Evolutionary conservation across 2,888 invertebrate genomes (phyloP), one percentile per base, ranked within the genome.

Genomic region (Polia nebulosa): DNA sequence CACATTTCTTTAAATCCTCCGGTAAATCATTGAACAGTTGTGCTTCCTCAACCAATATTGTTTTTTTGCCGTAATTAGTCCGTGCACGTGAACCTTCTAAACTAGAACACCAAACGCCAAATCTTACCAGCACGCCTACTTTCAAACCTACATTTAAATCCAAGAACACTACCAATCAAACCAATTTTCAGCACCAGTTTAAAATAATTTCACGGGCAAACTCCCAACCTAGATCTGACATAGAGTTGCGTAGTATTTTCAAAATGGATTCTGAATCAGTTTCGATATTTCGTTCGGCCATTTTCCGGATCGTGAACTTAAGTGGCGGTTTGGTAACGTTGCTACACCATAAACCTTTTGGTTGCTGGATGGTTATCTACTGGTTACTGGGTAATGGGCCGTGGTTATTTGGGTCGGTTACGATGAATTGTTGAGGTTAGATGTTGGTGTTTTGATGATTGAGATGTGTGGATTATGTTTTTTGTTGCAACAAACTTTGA

Each of bases 271-370:
- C 81, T 73, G 62, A 83, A 83, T 79, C 67, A 71, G 84, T 84
- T 85, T 80, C 84, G 82, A 86, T 85, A 85, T 86, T 85, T 84
- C 82, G 80, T 58, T n/a, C 78, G 81, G 81, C 83, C 74, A 87
- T 87, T 87, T 87, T 87, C 87, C 87, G 87, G 87, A 80, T 62
- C 61, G 74, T 86, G 85, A 78, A 78, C 84, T 81, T 68, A 77
- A 80, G 80, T 77, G 68, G 63, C 45, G 66, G 80, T 83, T 82
- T 72, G 68, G 81, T 72, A 80, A 78, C 73, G 62, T 72, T 72
- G 65, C 72, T 76, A 72, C 79, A 74, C 79, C 83, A 85, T 87
- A 85, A 84, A 81, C 80, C 82, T 85, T 75, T 72, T 73, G 72
- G 82, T 69, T 81, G 69, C 67, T 64, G 5, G 82, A 81, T 81